phyloP scores from a whole-genome alignment of 2,888 invertebrate species.

The Rhopalosiphum nymphaeae region DNA sequence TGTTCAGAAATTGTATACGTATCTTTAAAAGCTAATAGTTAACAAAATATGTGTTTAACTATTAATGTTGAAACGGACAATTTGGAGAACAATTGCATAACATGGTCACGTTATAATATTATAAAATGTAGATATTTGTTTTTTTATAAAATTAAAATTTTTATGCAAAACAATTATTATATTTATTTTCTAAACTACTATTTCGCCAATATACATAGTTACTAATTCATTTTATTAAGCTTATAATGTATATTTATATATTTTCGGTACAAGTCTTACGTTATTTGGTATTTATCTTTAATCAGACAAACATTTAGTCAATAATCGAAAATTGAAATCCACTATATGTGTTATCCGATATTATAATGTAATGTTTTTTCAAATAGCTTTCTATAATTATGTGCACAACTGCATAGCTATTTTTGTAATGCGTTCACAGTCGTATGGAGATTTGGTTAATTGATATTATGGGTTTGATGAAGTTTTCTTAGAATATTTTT shows the following conservation, averaged over 20 bases:
- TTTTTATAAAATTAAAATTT: background rate
- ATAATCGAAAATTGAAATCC: background rate
- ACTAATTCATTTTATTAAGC: no score
- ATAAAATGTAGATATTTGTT: background rate
- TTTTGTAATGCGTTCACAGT: background rate
- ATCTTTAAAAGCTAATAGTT: background rate
- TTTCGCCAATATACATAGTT: no score
- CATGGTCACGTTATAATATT: background rate
- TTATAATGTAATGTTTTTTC: no score
- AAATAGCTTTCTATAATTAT: background rate
- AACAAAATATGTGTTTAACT: background rate
- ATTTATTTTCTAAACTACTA: no score
- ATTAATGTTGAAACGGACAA: background rate
- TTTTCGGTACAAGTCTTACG: no score
- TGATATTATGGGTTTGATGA: background rate
- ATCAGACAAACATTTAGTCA: background rate
- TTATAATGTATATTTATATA: no score
- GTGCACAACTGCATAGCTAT: background rate
- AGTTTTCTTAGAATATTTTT: background rate
- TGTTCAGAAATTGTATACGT: background rate
- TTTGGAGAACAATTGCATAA: background rate
- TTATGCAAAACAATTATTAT: background rate
- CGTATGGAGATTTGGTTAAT: background rate
- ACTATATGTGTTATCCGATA: background rate
- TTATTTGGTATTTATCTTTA: background rate